Evolutionary conservation across 2,113 vertebrate genomes (phyloP).

Genomic region (Catharus minimus): DNA sequence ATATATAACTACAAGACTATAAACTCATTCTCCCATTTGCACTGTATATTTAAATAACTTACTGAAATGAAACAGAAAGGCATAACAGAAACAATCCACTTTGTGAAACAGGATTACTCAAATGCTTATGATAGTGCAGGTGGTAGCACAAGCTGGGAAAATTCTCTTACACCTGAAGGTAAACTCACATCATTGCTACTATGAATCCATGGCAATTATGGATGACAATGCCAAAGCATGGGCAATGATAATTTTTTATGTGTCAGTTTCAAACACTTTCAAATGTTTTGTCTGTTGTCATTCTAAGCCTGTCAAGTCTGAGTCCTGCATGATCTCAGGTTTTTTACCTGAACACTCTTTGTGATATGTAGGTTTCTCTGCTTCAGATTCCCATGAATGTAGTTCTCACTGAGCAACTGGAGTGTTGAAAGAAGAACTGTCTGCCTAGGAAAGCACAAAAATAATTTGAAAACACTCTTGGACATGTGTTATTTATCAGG

Average conservation of each 20-base stretch:
- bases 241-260: background rate
- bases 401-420: background rate
- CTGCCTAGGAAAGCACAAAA: background rate
- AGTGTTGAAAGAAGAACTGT: background rate
- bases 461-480: background rate
- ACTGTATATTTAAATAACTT: slow-evolving; percentile 14
- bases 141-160: background rate
- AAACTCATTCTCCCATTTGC: background rate
- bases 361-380: background rate
- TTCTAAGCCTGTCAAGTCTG: background rate
- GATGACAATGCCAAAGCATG: background rate
- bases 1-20: background rate
- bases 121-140: background rate
- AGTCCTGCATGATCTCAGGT: background rate
- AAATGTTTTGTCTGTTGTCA: background rate
- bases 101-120: background rate
- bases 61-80: background rate
- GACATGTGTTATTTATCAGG: background rate
- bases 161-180: background rate
- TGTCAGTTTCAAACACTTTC: background rate
- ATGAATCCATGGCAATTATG: background rate
- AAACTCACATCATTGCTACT: background rate
- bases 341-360: background rate
- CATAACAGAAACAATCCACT: background rate
- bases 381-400: background rate